Base-by-base conservation (phyloP, 2,888 invertebrate species). In the Anticlea derivata region DNA sequence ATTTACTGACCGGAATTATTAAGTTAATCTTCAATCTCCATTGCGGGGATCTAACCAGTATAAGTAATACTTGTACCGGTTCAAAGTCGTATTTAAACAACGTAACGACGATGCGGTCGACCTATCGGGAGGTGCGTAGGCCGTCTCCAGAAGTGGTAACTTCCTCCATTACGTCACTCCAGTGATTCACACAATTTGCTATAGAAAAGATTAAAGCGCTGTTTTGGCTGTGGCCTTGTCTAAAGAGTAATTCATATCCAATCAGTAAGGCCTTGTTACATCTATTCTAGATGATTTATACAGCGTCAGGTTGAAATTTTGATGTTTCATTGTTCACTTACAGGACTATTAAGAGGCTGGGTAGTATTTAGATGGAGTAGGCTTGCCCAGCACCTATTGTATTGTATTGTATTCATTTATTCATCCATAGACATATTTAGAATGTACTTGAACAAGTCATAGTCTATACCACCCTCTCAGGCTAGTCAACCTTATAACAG, bases 161-260 rank as follows among this genome's bases (percentile, higher is more conserved):
- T 89, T 90, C 89, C 89, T 86, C 68, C 70, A 75, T 87, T 83
- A 80, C 89, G 82, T 87, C 89, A 89, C 74, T 72, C 61, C 70
- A 71, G 75, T 86, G 87, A 88, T 77, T 87, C 86, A 86, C 74
- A 66, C 75, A 70, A 70, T 73, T 65, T 77, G 67, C 68, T 78
- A 66, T 76, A 65, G 66, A 68, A 71, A 74, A 78, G 69, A 72
- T 68, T 69, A 68, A 66, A 64, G 73, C 71, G 70, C 64, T 62
- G 69, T 74, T 80, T 70, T 71, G 68, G 49, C 70, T 73, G 55
- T 65, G 76, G 81, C 83, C 83, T 84, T 76, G 73, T 55, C 26
- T 27, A 11, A 30, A 34, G 48, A 49, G 29, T 17, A 34, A 48
- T 44, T 31, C 30, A 38, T 39, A 43, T 41, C 53, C 47, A 53